phyloP scores from a whole-genome alignment of 2,797 vertebrate species.

The Acanthiza pusilla region DNA sequence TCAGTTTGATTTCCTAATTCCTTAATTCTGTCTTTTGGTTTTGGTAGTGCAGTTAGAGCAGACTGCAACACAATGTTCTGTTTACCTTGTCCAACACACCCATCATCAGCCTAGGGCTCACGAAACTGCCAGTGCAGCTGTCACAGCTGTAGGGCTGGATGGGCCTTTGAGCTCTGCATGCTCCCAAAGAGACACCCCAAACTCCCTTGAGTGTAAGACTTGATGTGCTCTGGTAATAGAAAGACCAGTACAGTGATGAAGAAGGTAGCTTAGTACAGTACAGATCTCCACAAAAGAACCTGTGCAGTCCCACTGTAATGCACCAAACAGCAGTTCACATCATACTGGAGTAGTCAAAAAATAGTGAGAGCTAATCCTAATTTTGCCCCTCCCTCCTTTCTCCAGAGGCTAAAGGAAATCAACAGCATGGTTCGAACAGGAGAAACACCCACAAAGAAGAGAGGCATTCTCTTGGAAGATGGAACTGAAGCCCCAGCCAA shows the following conservation, averaged over 20 bases:
- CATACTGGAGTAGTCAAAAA: background rate
- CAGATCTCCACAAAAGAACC: background rate
- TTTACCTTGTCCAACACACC: background rate
- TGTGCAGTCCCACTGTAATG: fast-evolving
- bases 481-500: conserved; percentile 86
- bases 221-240: background rate
- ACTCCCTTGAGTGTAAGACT: background rate
- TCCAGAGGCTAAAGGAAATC: conserved; percentile 88
- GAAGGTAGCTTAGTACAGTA: no score
- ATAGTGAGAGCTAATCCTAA: background rate
- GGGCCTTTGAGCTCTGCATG: background rate
- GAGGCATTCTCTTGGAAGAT: conserved; percentile 84
- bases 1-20: background rate
- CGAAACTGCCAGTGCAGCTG: background rate
- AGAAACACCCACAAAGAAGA: conserved; percentile 90
- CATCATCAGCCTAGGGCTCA: background rate
- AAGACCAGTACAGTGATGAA: background rate
- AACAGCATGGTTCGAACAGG: conserved; percentile 94
- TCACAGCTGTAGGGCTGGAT: background rate
- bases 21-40: background rate
- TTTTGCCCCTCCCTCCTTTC: background rate
- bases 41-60: background rate
- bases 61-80: fast-evolving
- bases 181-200: fast-evolving
- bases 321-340: background rate